Conservation (phyloP, 1,140 invertebrate genomes). For the Portunus trituberculatus region DNA sequence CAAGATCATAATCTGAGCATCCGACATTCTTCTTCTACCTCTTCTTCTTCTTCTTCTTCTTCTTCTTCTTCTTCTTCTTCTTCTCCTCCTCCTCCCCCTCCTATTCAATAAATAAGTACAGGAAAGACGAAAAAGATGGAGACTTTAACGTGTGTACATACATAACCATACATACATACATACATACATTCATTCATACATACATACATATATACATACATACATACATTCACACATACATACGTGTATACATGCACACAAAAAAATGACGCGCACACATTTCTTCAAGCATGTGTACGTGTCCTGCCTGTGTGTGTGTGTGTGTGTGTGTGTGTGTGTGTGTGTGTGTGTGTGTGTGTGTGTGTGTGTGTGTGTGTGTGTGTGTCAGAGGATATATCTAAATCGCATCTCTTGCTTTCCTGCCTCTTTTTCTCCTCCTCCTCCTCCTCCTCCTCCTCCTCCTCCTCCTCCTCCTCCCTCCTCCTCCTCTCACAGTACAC, state of each 20-base stretch:
- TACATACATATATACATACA: background rate
- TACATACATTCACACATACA: background rate
- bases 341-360: conserved; percentile 8
- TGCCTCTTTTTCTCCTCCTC: background rate
- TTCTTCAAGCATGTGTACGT: no score
- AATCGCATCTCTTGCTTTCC: background rate
- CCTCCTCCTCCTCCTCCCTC: no score
- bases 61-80: no score
- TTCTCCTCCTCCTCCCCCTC: no score
- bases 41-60: no score
- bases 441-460: background rate
- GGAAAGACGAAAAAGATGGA: no score
- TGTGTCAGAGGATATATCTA: background rate
- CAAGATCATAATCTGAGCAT: no score
- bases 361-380: background rate
- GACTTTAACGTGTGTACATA: background rate
- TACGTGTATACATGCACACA: background rate
- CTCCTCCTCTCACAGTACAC: background rate
- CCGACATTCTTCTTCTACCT: no score
- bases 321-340: background rate
- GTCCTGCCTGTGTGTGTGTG: no score
- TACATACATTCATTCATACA: background rate
- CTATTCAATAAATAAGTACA: no score
- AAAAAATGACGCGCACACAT: background rate
- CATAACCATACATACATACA: background rate